phyloP scores from a whole-genome alignment of 2,797 vertebrate species.

The Melanogrammus aeglefinus region DNA sequence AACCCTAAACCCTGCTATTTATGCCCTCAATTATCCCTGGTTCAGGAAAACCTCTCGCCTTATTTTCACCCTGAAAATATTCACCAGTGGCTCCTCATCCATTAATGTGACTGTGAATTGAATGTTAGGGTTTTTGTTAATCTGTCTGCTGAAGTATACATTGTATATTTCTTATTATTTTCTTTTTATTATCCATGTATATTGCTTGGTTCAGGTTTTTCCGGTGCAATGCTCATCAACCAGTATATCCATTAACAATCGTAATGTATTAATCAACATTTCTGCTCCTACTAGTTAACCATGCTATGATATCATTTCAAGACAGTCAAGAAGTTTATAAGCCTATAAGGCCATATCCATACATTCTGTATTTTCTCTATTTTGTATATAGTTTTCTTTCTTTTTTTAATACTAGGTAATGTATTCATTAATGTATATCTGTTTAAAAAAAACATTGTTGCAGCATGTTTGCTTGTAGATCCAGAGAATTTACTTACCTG shows the following conservation, averaged over 20 bases:
- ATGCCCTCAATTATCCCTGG: slow-evolving; percentile 63
- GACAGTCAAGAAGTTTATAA: too few relatives aligned
- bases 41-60: slow-evolving; percentile 56
- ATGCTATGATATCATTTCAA: neutral
- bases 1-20: slow-evolving; percentile 63
- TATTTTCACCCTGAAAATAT: slow-evolving; percentile 56
- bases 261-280: neutral
- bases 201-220: neutral
- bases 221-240: neutral
- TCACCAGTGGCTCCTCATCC: slow-evolving; percentile 43
- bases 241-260: neutral
- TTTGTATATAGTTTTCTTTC: neutral
- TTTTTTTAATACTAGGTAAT: neutral
- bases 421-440: neutral
- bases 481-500: neutral
- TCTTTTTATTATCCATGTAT: neutral
- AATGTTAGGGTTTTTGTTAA: neutral
- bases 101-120: slow-evolving; percentile 40
- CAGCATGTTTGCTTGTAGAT: neutral
- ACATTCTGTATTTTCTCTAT: neutral
- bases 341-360: neutral
- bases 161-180: neutral
- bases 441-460: neutral
- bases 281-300: neutral
- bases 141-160: neutral